Conservation (phyloP, 2,797 vertebrate genomes). For the Microtus obscurus region DNA sequence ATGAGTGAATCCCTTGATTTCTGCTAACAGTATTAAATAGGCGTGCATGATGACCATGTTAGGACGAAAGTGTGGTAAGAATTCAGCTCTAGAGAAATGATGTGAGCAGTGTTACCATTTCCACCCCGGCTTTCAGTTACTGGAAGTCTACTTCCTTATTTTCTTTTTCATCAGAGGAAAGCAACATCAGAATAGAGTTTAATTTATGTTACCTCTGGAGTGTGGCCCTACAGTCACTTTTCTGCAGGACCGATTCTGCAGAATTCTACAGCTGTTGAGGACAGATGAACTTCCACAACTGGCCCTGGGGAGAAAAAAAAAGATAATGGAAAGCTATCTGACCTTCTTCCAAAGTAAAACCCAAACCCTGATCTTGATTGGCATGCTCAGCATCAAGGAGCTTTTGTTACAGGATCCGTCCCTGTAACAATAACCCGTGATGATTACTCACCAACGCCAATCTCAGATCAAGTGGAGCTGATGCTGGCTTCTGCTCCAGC, state of each 20-base stretch:
- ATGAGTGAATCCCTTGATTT: constrained; percentile 9
- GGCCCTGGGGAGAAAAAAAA: constrained; percentile 54
- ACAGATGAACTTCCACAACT: constrained; percentile 72
- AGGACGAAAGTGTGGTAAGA: background rate
- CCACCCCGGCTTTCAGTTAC: constrained; percentile 9
- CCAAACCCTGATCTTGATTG: constrained; percentile 54
- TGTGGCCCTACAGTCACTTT: constrained; percentile 7
- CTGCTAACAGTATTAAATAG: background rate
- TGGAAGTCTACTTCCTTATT: background rate
- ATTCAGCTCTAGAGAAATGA: background rate
- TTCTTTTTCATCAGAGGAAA: constrained; percentile 38
- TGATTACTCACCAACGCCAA: constrained; percentile 38
- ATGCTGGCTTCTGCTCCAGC: constrained; percentile 24
- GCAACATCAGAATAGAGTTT: background rate
- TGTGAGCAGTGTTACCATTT: background rate
- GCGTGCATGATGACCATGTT: background rate
- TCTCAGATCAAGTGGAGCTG: background rate
- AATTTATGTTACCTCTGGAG: constrained; percentile 45
- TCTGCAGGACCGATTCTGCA: constrained; percentile 46
- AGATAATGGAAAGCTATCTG: constrained; percentile 67
- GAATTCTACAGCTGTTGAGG: constrained; percentile 64
- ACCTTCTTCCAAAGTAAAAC: constrained; percentile 65
- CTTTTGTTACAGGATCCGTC: constrained; percentile 48
- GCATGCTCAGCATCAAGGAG: constrained; percentile 45
- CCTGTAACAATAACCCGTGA: constrained; percentile 17